Conservation (phyloP, 1,140 invertebrate genomes). For the Euborellia annulipes region DNA sequence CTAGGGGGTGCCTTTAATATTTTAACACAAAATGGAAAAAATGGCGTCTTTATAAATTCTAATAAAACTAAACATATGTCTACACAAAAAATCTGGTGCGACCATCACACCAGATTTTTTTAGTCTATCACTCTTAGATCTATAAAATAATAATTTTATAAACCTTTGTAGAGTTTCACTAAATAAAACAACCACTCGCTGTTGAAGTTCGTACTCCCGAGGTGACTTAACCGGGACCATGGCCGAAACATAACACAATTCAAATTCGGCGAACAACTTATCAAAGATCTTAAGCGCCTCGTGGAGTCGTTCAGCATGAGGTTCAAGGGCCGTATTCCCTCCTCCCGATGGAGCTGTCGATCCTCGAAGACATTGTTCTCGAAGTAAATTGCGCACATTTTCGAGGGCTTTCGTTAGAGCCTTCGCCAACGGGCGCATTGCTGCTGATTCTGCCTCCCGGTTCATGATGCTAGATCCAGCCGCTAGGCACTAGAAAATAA, state of each 20-base stretch:
- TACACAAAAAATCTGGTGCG: too few species aligned
- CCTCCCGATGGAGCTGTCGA: constrained; percentile 3
- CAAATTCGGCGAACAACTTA: constrained; percentile 90
- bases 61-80: too few species aligned
- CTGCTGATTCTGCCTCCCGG: constrained; percentile 80
- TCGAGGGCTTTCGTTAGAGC: constrained; percentile 89
- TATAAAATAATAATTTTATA: constrained; percentile 5
- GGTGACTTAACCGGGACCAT: constrained; percentile 98
- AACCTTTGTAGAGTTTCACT: constrained; percentile 81
- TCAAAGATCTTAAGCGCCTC: constrained; percentile 90
- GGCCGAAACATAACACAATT: constrained; percentile 92
- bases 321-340: constrained; percentile 5
- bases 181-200: constrained; percentile 90
- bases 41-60: too few species aligned
- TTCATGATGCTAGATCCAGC: constrained; percentile 95
- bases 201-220: constrained; percentile 91
- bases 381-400: constrained; percentile 71
- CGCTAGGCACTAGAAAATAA: constrained; percentile 50
- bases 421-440: constrained; percentile 92
- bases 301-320: constrained; percentile 59
- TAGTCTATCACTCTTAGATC: too few species aligned
- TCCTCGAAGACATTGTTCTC: constrained; percentile 54
- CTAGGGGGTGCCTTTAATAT: too few species aligned
- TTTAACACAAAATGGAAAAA: too few species aligned
- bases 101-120: too few species aligned